Evolutionary conservation across 2,888 invertebrate species (phyloP), one percentile per base, ranked within the genome.

Genomic region (Acrobasis repandana): DNA sequence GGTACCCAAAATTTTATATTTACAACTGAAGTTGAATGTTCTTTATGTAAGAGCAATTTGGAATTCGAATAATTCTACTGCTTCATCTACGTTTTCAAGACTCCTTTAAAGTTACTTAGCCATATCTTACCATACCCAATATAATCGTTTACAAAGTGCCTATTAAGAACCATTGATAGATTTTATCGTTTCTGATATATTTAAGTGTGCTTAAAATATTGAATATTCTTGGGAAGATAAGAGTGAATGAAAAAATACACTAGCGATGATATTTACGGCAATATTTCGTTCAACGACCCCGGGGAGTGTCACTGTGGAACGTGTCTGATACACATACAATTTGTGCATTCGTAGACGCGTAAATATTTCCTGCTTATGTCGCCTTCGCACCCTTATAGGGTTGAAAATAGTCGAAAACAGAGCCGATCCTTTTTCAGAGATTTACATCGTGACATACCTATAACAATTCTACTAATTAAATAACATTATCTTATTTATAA

Each of bases 371-470:
- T 70, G 63, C 62, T 64, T 75, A 74, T 69, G 67, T 73, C 68
- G 67, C 67, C 70, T 75, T 72, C 76, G 74, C 74, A 71, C 76
- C 66, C 73, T 62, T 67, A 65, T 61, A 66, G 74, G 78, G 80
- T 80, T 72, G 82, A 77, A 80, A 82, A 83, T 80, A 81, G 74
- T 82, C 75, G 73, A 78, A 81, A 83, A 82, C 77, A 78, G 73
- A 75, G 74, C 81, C 74, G 67, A 70, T 79, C 28, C 28, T 82
- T 82, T 79, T 77, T 73, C 68, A 59, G 62, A 20, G 6, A 33
- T 52, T n/a, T 9, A 28, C 28, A 28, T 28, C 6, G 28, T 8
- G 28, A 28, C 6, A 5, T 6, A 5, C 28, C 8, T 5, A 28
- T 28, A 5, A 6, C 20, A 28, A 6, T 28, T 28, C 28, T 8